Percentiles rank a stretch among this genome's conserved stretches.
These are phyloP conservation scores for Ametastegia equiseti DNA, from an alignment of 2,888 invertebrate genomes.

Conservation along the genomic window DNA sequence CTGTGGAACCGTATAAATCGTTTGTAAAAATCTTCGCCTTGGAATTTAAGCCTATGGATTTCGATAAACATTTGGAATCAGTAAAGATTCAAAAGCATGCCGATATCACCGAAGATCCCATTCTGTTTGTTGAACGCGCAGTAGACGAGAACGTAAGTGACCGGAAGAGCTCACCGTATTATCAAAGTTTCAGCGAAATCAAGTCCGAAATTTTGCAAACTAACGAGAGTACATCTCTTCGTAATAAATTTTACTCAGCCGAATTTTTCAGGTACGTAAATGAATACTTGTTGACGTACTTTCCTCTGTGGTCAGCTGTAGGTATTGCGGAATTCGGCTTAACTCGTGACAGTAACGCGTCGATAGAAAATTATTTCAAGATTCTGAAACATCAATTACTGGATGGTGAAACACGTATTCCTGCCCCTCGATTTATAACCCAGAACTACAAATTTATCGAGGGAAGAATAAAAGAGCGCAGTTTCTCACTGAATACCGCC, in stretches of 20 bases:
- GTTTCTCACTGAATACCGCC: not conserved
- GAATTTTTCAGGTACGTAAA: not conserved
- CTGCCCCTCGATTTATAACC: not conserved
- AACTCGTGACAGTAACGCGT: constrained; percentile 1
- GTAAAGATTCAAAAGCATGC: not conserved
- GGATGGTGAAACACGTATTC: not conserved
- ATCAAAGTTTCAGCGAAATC: not conserved
- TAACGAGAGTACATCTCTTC: not conserved
- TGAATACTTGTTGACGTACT: not conserved
- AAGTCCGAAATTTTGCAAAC: not conserved
- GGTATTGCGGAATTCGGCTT: not conserved
- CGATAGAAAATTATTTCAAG: constrained; percentile 9
- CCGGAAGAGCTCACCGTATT: not conserved
- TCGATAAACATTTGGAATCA: not conserved
- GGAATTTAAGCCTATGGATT: not conserved
- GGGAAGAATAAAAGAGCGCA: not conserved
- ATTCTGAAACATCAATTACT: not conserved
- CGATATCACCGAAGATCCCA: not conserved
- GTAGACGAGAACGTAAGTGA: not conserved
- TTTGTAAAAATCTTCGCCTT: not conserved
- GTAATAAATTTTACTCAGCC: not conserved
- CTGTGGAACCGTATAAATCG: not conserved
- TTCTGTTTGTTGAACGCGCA: not conserved
- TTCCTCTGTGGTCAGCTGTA: constrained; percentile 4
- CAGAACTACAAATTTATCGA: not conserved